Evolutionary conservation across 2,113 vertebrate genomes (phyloP).

Genomic region (Protomyctophum bolini): DNA sequence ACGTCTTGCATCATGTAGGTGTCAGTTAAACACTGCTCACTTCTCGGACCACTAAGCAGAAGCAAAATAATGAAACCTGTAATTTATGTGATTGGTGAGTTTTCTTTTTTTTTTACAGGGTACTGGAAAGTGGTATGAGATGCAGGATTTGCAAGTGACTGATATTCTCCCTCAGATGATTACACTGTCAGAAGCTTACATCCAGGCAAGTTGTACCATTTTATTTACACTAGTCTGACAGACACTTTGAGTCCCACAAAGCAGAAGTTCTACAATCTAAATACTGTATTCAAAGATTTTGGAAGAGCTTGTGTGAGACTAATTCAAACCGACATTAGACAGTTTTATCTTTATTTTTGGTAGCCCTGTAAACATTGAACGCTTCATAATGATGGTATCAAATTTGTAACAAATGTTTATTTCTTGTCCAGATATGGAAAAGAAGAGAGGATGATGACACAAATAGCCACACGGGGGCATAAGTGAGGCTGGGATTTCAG

Average conservation of each 20-base stretch:
- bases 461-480: constrained; percentile 86
- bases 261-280: no score
- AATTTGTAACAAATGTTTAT: neutral
- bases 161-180: constrained; percentile 99
- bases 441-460: constrained; percentile 81
- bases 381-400: neutral
- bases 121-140: constrained; percentile 96
- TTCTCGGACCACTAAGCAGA: neutral
- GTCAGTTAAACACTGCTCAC: neutral
- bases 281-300: no score
- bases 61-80: neutral
- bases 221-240: neutral
- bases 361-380: no score
- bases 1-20: constrained; percentile 93
- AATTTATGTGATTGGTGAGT: neutral
- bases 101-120: constrained; percentile 78
- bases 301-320: neutral
- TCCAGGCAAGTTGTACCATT: constrained; percentile 82
- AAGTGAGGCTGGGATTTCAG: constrained; percentile 38
- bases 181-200: constrained; percentile 95
- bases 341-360: no score
- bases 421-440: constrained; percentile 90
- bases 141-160: constrained; percentile 95
- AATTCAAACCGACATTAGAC: neutral
- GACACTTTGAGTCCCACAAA: neutral